A percentile compares a stretch with the other conserved stretches of the same genome.
These are phyloP conservation scores for Phrynosoma platyrhinos DNA, from an alignment of 2,113 vertebrate species.

Conservation along the genomic window DNA sequence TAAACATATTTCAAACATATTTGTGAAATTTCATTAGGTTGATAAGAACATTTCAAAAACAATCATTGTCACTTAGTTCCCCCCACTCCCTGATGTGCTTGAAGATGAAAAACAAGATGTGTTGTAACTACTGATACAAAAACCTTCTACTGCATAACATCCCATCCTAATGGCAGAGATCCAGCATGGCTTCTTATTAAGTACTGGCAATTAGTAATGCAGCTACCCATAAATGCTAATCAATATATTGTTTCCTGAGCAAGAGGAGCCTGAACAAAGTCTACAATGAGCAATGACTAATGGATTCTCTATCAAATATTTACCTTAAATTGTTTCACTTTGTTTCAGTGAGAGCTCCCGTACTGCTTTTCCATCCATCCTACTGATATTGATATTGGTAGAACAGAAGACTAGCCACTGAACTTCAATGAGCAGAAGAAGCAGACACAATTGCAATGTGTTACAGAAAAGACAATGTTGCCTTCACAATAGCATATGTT, in stretches of 20 bases:
- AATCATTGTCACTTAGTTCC: background rate
- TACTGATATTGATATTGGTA: background rate
- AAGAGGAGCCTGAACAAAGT: rapidly evolving
- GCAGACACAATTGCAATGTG: background rate
- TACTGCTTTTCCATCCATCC: background rate
- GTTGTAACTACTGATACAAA: background rate
- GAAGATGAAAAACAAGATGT: background rate
- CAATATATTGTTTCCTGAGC: conserved; percentile 4
- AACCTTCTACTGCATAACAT: rapidly evolving
- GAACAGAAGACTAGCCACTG: background rate
- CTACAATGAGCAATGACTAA: background rate
- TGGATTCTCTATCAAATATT: conserved; percentile 9
- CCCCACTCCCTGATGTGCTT: background rate
- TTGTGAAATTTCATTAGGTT: background rate
- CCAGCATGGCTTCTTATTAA: background rate
- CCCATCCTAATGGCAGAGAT: background rate
- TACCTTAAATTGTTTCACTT: background rate
- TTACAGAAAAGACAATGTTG: background rate
- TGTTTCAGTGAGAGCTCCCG: conserved; percentile 23
- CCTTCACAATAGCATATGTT: background rate
- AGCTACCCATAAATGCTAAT: rapidly evolving
- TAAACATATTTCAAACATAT: background rate
- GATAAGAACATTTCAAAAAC: background rate
- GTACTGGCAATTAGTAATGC: background rate
- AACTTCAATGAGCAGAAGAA: conserved; percentile 12